Evolutionary conservation across 2,888 invertebrate genomes (phyloP).

Genomic region (Noctua janthe): DNA sequence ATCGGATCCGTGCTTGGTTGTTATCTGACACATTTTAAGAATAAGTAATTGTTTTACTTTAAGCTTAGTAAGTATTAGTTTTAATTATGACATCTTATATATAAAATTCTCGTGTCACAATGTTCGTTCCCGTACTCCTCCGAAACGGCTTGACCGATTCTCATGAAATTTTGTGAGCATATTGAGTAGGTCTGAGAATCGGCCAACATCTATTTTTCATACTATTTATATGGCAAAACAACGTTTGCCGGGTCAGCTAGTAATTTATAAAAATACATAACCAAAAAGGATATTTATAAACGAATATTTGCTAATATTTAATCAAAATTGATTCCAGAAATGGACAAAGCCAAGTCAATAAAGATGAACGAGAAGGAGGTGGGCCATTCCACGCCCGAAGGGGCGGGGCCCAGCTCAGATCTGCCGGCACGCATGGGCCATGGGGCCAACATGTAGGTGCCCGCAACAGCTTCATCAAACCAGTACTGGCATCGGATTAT

Average conservation of each 20-base stretch:
- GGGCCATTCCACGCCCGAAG: background rate
- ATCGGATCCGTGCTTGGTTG: background rate
- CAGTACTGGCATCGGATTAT: background rate
- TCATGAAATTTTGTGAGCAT: too few relatives aligned
- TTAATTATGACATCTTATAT: too few relatives aligned
- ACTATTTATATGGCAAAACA: too few relatives aligned
- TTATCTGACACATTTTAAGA: background rate
- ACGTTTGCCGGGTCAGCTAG: too few relatives aligned
- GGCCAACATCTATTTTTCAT: too few relatives aligned
- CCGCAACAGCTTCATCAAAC: background rate
- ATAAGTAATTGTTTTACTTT: background rate
- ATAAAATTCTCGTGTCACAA: too few relatives aligned
- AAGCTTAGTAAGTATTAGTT: background rate
- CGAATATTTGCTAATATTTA: background rate
- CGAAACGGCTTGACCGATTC: too few relatives aligned
- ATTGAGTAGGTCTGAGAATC: too few relatives aligned
- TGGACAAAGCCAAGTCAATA: slow-evolving; percentile 13
- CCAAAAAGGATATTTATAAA: background rate
- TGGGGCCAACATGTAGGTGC: slow-evolving; percentile 8
- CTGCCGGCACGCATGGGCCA: background rate
- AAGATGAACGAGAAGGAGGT: slow-evolving; percentile 18
- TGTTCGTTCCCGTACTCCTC: too few relatives aligned
- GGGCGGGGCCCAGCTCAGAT: background rate
- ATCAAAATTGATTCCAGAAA: slow-evolving; percentile 31
- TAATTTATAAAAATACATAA: background rate